These are phyloP conservation scores for Hydropsyche betteni DNA, from an alignment of 2,888 invertebrate species.

Conservation along the genomic window DNA sequence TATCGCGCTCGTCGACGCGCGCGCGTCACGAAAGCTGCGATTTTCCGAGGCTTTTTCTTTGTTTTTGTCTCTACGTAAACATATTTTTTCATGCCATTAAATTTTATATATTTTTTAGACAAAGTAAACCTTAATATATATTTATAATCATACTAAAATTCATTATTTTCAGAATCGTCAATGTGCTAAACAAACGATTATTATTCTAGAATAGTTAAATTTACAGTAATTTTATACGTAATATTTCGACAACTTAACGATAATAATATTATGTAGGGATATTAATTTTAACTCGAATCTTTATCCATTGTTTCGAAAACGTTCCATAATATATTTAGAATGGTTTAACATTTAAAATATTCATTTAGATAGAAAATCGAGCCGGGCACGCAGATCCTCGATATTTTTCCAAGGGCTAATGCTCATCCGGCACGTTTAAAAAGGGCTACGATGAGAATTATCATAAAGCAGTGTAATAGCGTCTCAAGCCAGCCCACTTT, in stretches of 20 bases:
- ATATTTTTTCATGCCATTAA: not conserved
- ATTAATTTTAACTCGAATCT: too few species aligned
- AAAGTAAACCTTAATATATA: not conserved
- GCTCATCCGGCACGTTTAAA: slow-evolving; percentile 14
- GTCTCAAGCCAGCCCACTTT: slow-evolving; percentile 23
- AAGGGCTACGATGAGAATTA: slow-evolving; percentile 27
- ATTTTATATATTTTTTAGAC: slow-evolving; percentile 3
- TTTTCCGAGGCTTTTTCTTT: slow-evolving; percentile 15
- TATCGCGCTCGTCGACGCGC: not conserved
- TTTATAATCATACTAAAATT: not conserved
- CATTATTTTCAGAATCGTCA: not conserved
- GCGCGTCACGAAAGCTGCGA: slow-evolving; percentile 13
- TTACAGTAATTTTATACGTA: too few species aligned
- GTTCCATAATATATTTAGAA: too few species aligned
- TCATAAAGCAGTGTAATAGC: slow-evolving; percentile 38
- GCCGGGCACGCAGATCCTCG: not conserved
- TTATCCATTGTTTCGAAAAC: too few species aligned
- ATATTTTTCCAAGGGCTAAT: slow-evolving; percentile 1
- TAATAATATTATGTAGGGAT: too few species aligned
- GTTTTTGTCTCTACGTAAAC: not conserved
- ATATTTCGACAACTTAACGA: too few species aligned
- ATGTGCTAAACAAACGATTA: not conserved
- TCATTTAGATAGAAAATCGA: slow-evolving; percentile 4
- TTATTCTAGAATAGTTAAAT: too few species aligned
- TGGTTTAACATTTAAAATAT: too few species aligned